Evolutionary conservation across 2,888 invertebrate genomes (phyloP).

Genomic region (Blera fallax): DNA sequence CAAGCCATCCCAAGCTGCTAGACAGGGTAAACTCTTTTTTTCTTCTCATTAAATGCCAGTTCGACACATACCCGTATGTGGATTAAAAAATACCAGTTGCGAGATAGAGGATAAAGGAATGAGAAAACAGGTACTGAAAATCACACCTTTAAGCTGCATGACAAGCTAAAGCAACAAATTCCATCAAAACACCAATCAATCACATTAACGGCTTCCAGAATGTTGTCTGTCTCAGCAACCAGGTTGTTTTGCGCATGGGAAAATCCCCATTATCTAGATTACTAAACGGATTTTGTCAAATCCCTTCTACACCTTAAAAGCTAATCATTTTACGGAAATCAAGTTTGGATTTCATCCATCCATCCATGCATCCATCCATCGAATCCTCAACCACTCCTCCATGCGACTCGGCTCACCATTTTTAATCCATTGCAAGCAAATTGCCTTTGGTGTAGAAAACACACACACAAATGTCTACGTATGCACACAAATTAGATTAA

Average conservation of each 20-base stretch:
- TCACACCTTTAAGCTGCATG: conserved; percentile 16
- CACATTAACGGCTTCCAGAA: conserved; percentile 54
- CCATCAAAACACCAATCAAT: conserved; percentile 20
- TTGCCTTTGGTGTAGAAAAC: not conserved
- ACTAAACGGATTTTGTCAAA: conserved; percentile 59
- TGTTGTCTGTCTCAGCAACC: not conserved
- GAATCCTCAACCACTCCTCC: not conserved
- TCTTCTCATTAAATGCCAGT: too few relatives aligned
- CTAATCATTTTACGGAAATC: conserved; percentile 60
- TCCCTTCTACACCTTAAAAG: conserved; percentile 17
- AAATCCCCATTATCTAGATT: conserved; percentile 48
- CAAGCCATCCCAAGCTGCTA: too few relatives aligned
- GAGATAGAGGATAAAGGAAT: not conserved
- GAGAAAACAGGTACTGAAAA: not conserved
- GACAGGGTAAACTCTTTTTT: too few relatives aligned
- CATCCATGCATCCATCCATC: too few relatives aligned
- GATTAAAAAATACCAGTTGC: too few relatives aligned
- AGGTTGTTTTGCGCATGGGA: not conserved
- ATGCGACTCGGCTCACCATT: conserved; percentile 16
- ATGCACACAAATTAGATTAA: conserved; percentile 53
- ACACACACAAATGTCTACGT: not conserved
- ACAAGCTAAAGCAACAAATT: not conserved
- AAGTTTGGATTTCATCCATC: conserved; percentile 49
- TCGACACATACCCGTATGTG: too few relatives aligned
- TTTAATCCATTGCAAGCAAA: conserved; percentile 36